Conservation (phyloP, 2,113 vertebrate species). For the Physeter macrocephalus region DNA sequence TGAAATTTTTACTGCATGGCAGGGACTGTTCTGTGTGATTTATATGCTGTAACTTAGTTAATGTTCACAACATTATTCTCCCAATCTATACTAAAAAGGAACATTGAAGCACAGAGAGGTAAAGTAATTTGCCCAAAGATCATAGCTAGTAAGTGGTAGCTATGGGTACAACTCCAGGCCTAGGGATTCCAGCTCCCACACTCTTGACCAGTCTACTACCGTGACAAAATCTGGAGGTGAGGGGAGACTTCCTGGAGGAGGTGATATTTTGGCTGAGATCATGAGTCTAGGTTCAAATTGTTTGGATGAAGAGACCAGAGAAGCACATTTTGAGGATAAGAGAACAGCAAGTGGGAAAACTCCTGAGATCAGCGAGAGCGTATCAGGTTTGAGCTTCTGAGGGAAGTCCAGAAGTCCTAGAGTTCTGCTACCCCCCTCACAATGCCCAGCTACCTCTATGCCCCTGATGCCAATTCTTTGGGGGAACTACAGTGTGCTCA, state of each 20-base stretch:
- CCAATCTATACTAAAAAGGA: background rate
- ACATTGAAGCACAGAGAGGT: background rate
- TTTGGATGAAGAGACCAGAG: background rate
- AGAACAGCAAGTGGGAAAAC: background rate
- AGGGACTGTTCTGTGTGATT: background rate
- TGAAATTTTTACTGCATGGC: background rate
- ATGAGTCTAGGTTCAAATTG: background rate
- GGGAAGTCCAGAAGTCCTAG: background rate
- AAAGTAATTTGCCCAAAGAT: background rate
- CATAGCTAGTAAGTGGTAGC: background rate
- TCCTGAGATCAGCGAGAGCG: background rate
- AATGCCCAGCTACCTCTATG: fast-evolving
- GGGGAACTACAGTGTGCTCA: fast-evolving
- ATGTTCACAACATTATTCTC: background rate
- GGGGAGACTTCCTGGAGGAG: background rate
- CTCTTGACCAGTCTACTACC: background rate
- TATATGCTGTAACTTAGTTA: background rate
- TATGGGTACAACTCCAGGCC: background rate
- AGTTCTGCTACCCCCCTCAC: background rate
- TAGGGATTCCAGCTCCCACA: fast-evolving
- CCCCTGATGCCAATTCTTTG: fast-evolving
- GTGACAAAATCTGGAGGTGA: background rate
- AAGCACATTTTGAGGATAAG: background rate
- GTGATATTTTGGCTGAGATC: background rate
- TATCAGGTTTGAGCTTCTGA: background rate